These are phyloP conservation scores for Pyrrhia umbra DNA, from an alignment of 2,888 invertebrate species.

Conservation along the genomic window DNA sequence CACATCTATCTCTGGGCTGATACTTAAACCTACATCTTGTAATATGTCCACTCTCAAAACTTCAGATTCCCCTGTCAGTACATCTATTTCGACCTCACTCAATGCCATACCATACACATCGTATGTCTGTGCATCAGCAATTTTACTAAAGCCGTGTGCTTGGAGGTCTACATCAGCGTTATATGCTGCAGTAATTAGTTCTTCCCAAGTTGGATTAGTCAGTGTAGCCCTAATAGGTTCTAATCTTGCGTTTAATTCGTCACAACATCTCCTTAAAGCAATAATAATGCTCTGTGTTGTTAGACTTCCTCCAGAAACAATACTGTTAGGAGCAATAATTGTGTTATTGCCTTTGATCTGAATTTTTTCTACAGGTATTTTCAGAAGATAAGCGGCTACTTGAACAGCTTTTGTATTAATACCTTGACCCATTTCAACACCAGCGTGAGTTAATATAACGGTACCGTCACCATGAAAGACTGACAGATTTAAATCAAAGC, in stretches of 20 bases:
- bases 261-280: conserved; percentile 86
- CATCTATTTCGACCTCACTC: conserved; percentile 92
- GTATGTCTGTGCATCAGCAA: conserved; percentile 60
- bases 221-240: conserved; percentile 76
- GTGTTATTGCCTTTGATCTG: conserved; percentile 91
- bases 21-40: conserved; percentile 91
- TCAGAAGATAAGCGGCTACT: conserved; percentile 91
- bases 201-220: conserved; percentile 84
- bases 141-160: conserved; percentile 62
- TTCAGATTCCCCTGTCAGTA: conserved; percentile 92
- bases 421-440: conserved; percentile 93
- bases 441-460: conserved; percentile 91
- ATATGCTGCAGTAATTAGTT: conserved; percentile 84
- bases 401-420: conserved; percentile 92
- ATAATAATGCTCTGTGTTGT: conserved; percentile 91
- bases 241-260: conserved; percentile 80
- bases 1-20: conserved; percentile 91
- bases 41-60: conserved; percentile 90
- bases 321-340: conserved; percentile 91
- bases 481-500: conserved; percentile 50
- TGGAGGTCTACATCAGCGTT: conserved; percentile 64
- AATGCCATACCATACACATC: conserved; percentile 89
- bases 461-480: conserved; percentile 87
- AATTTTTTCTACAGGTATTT: conserved; percentile 91
- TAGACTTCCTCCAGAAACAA: conserved; percentile 92